Conservation (phyloP, 2,113 vertebrate species). For the Hypocryptadius cinnamomeus region DNA sequence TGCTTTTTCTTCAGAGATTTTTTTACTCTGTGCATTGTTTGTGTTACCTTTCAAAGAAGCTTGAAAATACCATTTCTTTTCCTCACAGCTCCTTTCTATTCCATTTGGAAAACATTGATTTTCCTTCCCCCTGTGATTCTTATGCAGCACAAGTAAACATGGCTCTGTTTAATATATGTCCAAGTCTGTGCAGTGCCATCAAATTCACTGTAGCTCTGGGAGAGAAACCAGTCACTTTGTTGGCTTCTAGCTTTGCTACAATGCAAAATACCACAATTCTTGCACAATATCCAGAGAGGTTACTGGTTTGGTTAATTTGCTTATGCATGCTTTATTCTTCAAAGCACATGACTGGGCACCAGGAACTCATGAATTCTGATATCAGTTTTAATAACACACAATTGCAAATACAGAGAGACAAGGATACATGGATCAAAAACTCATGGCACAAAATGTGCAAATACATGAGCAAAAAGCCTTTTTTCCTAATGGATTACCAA, state of each 20-base stretch:
- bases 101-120: conserved; percentile 60
- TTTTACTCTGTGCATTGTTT: conserved; percentile 3
- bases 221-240: not conserved
- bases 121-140: conserved; percentile 31
- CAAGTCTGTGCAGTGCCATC: conserved; percentile 29
- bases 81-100: conserved; percentile 24
- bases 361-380: not conserved
- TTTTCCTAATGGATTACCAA: not conserved
- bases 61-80: conserved; percentile 51
- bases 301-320: not conserved
- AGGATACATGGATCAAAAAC: not conserved
- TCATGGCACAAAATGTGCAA: not conserved
- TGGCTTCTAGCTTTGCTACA: not conserved
- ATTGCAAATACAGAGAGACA: not conserved
- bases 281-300: not conserved
- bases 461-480: not conserved
- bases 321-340: not conserved
- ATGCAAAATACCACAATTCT: not conserved
- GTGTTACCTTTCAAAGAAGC: conserved; percentile 47
- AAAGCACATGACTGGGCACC: not conserved
- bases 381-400: not conserved
- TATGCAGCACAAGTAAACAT: conserved; percentile 43
- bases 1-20: not conserved
- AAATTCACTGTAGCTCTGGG: conserved; percentile 25
- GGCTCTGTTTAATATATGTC: conserved; percentile 56